Evolutionary conservation across 2,113 vertebrate species (phyloP).

Genomic region (Turnix velox): DNA sequence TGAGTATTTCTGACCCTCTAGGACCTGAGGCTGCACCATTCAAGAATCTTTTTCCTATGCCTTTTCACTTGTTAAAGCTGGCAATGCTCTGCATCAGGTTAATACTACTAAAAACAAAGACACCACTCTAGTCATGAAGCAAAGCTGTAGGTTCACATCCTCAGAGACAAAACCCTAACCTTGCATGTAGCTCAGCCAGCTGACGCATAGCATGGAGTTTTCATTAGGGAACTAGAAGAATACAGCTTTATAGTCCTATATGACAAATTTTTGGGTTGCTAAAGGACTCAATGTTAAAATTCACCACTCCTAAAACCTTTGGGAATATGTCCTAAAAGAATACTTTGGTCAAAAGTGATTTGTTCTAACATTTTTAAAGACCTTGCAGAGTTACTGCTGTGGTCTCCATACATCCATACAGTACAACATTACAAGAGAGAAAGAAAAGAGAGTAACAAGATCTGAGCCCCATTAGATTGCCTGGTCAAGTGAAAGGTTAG

Average conservation of each 20-base stretch:
- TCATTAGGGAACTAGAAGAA: not conserved
- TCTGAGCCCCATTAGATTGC: too few relatives aligned
- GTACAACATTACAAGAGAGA: not conserved
- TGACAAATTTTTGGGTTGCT: not conserved
- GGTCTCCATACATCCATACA: accelerated
- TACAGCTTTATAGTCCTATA: not conserved
- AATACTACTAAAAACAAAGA: not conserved
- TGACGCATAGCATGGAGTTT: not conserved
- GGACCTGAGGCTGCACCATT: not conserved
- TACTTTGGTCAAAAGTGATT: not conserved
- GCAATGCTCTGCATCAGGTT: not conserved
- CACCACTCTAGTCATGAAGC: not conserved
- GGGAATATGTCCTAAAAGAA: not conserved
- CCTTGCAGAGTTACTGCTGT: not conserved
- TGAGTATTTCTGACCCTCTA: not conserved
- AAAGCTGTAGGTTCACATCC: not conserved
- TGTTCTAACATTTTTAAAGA: not conserved
- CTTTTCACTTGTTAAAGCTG: not conserved
- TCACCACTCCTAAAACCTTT: accelerated
- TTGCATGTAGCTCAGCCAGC: not conserved
- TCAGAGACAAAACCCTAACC: not conserved
- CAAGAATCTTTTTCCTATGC: not conserved
- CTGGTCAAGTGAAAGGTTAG: not conserved
- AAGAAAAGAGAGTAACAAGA: not conserved
- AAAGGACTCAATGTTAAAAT: not conserved